Base-by-base conservation (phyloP, 2,113 vertebrate genomes). In the Vanacampus margaritifer region DNA sequence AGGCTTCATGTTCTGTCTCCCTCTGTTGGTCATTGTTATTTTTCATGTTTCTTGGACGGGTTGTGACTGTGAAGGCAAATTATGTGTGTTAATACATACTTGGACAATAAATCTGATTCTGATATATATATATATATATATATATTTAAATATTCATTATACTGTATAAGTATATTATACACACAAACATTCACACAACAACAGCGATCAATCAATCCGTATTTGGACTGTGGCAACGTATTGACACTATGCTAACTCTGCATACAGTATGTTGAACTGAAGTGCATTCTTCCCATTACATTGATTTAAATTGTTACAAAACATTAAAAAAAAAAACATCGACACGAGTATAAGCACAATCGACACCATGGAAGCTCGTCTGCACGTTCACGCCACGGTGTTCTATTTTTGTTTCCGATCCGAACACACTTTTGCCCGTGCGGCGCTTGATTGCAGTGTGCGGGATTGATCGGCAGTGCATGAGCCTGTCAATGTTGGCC, bases 401-500 rank as follows among this genome's bases (percentile, higher is more conserved):
- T 62, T 58, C 64, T 73, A 71, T 77, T 76, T 67, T n/a, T 69
- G 54, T 21, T 43, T 64, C 50, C 54, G 46, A 69, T 61, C 46
- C 54, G 46, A 69, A 48, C 54, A 66, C 70, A 75, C 74, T 82
- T 81, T 72, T 57, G 5, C 35, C 62, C 53, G 16, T 17, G 43
- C 43, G 17, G 51, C 13, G 56, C 64, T 58, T 75, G 71, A 53
- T 74, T 80, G 65, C 71, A 71, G 67, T 76, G 65, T 67, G 70
- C 70, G 66, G 28, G 60, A 89, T 82, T 80, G 88, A 91, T 90
- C 84, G 64, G 76, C 82, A 81, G 65, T 78, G 83, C 75, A 76
- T 84, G 81, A 83, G 74, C 54, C 83, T 66, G 84, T 87, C 83
- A 89, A 76, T 85, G 78, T 73, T 76, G 73, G 72, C 80, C 79